phyloP scores from a whole-genome alignment of 2,888 invertebrate species.

The Leptopilina drosophilae region DNA sequence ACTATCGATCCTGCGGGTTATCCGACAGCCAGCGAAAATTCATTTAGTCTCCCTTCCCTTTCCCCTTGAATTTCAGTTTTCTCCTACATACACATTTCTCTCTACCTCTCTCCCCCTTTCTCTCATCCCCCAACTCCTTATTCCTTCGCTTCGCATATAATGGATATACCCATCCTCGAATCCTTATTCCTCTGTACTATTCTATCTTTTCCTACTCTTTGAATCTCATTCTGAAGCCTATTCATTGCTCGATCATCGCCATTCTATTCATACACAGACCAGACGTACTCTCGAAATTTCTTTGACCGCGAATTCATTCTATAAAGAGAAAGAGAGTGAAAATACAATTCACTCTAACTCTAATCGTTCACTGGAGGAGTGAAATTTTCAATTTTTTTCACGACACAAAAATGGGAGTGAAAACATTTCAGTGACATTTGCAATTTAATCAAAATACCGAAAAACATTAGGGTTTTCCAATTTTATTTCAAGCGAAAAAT shows the following conservation, averaged over 20 bases:
- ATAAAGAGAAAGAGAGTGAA: too few relatives aligned
- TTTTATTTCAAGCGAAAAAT: too few relatives aligned
- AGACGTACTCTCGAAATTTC: background rate
- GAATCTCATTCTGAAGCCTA: conserved; percentile 20
- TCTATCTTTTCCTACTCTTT: background rate
- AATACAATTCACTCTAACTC: too few relatives aligned
- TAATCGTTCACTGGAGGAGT: too few relatives aligned
- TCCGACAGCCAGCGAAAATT: conserved; percentile 68
- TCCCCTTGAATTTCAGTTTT: conserved; percentile 40
- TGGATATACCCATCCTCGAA: conserved; percentile 41
- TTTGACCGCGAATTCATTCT: too few relatives aligned
- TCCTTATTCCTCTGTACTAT: conserved; percentile 25
- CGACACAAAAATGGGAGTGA: too few relatives aligned
- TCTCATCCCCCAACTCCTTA: conserved; percentile 27
- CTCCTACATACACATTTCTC: conserved; percentile 41
- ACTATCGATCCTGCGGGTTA: conserved; percentile 72
- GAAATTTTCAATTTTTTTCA: too few relatives aligned
- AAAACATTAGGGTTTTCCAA: too few relatives aligned
- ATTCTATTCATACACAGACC: background rate
- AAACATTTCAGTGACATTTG: too few relatives aligned
- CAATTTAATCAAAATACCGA: too few relatives aligned
- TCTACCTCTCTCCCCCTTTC: conserved; percentile 34
- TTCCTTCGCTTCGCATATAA: conserved; percentile 42
- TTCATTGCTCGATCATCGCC: conserved; percentile 39
- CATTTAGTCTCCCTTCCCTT: conserved; percentile 64